These are phyloP conservation scores for Haplotaxodon microlepis DNA, from an alignment of 2,113 vertebrate genomes.

Conservation along the genomic window DNA sequence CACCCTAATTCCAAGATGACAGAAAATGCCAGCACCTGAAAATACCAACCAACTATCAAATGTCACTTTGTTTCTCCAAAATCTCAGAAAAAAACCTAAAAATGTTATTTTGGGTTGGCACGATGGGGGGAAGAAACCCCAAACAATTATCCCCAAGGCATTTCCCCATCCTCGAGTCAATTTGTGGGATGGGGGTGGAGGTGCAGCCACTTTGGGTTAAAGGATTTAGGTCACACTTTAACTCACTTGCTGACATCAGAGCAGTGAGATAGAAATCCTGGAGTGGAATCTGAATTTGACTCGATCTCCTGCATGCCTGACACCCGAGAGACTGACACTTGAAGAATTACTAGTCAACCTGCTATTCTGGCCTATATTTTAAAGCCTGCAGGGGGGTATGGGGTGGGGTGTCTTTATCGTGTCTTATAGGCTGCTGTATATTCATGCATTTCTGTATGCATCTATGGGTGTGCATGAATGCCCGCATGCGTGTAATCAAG, in stretches of 20 bases:
- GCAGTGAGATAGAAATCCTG: slow-evolving; percentile 62
- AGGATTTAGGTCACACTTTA: slow-evolving; percentile 78
- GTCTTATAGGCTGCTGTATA: not conserved
- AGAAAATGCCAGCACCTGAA: not conserved
- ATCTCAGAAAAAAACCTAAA: not conserved
- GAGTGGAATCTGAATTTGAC: slow-evolving; percentile 49
- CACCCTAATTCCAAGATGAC: not conserved
- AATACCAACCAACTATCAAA: slow-evolving; percentile 15
- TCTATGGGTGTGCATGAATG: not conserved
- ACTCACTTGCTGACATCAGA: slow-evolving; percentile 67
- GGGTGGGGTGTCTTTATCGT: not conserved
- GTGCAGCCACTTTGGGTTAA: slow-evolving; percentile 73
- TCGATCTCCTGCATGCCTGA: slow-evolving; percentile 2
- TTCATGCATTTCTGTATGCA: not conserved
- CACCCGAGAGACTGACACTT: slow-evolving; percentile 14
- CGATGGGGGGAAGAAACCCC: slow-evolving; percentile 22
- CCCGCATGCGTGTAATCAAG: slow-evolving; percentile 9
- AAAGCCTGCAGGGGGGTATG: not conserved
- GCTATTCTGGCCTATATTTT: slow-evolving; percentile 66
- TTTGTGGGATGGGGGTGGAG: slow-evolving; percentile 23
- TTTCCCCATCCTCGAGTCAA: slow-evolving; percentile 60
- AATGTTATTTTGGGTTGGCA: slow-evolving; percentile 49
- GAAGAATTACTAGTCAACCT: slow-evolving; percentile 33
- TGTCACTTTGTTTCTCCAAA: not conserved
- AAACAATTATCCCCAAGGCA: slow-evolving; percentile 59